Evolutionary conservation across 1,140 invertebrate genomes (phyloP), one percentile per base, ranked within the genome.

Genomic region (Dermatophagoides farinae): DNA sequence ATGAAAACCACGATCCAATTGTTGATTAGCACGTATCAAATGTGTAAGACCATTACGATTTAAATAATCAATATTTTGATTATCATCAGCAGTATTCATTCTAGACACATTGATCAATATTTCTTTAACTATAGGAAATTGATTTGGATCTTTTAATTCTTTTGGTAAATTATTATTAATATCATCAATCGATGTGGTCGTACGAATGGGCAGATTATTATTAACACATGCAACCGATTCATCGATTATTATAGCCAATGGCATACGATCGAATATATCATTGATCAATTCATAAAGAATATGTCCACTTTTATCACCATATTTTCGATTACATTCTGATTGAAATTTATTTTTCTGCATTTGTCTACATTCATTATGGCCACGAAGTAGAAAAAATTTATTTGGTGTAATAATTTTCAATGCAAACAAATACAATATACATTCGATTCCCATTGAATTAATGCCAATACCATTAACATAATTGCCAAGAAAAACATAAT

Each of bases 261-360:
- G 80, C 74, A 85, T 76, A 18, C 68, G 72, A 71, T 85, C 82
- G 71, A 85, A 84, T 18, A 77, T 80, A n/a, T 75, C 70, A 69
- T 85, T 85, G 5, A 84, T 73, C 6, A 77, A 75, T 61, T 79
- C 78, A 80, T 81, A 85, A 38, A 84, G 74, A 64, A 76, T 74
- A 12, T 64, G 51, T 0, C 81, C 82, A 25, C 78, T 69, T 18
- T 67, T 41, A 69, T 70, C 14, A 78, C 82, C 82, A 69, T 78
- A 84, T 70, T 84, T 84, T 0, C 66, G 68, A 14, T 76, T 59
- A 66, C 82, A 84, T 65, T 77, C 76, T 4, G 31, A 6, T 4
- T 78, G 75, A 70, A 84, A 84, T 8, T 78, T 78, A 67, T 83
- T 83, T 75, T 78, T 79, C 70, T 84, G 82, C 8, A 82, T 74